Evolutionary conservation across 2,888 invertebrate genomes (phyloP), one percentile per base, ranked within the genome.

Genomic region (Diachrysia chrysitis): DNA sequence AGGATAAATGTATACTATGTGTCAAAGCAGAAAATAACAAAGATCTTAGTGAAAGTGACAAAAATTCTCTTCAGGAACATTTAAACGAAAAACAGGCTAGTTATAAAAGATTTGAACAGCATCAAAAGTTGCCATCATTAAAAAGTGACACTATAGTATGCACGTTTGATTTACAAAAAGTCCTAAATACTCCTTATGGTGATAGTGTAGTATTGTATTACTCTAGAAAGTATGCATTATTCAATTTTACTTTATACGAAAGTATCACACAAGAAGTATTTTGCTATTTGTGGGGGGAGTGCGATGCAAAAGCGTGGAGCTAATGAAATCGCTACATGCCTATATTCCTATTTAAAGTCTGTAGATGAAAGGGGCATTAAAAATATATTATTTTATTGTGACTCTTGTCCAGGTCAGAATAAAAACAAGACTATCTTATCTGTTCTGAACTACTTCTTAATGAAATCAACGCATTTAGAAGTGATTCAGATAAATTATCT

Each of bases 171-270:
- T 57, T 81, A 32, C 79, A 82, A 65, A 81, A 82, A 71, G 81
- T 85, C n/a, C 67, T 85, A 35, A 71, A 76, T 46, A 83, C 84
- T 32, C 79, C 83, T 16, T 71, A 78, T 70, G 83, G 78, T 9
- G 66, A 73, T 19, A 80, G 74, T 66, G 75, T 83, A 71, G 17
- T 79, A 23, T 70, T 76, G 21, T 78, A 75, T 19, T 85, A 83
- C 61, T 66, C 71, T 19, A 66, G 83, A 63, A 85, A 85, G 76
- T 83, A 84, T 67, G 77, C 79, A 23, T 76, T 82, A 19, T 85
- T 79, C 57, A 84, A 84, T 76, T 82, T 84, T 57, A 82, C 82
- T 35, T 56, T 84, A 17, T 84, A 84, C 58, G 83, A 84, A 73
- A 82, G 73, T 48, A 42, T 58, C 10, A 70, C 76, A 19, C 78